Percentiles rank a stretch among this genome's conserved stretches.
Evolutionary conservation across 2,888 invertebrate genomes (phyloP).

Genomic region (Crossocerus cetratus): DNA sequence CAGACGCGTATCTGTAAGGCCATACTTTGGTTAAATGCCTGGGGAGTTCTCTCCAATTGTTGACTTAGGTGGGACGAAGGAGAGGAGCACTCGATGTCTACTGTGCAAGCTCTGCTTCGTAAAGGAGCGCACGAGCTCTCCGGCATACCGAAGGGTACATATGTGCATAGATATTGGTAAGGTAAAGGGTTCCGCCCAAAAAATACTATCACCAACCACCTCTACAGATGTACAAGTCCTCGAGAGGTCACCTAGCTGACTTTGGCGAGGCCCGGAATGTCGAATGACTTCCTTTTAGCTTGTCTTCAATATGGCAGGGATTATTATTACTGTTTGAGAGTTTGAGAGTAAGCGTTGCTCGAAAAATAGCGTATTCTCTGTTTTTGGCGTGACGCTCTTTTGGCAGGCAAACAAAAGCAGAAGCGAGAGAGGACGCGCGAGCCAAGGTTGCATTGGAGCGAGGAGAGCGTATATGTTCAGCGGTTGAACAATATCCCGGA

Average conservation of each 20-base stretch:
- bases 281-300: no score
- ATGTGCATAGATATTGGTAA: no score
- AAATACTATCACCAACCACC: conserved; percentile 32
- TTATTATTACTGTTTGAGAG: no score
- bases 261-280: no score
- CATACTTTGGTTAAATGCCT: conserved; percentile 52
- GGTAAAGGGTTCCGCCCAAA: conserved; percentile 2
- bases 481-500: conserved; percentile 12
- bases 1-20: conserved; percentile 44
- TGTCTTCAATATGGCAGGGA: no score
- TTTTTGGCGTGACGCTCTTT: background rate
- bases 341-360: no score
- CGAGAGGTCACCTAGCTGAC: background rate
- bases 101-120: conserved; percentile 52
- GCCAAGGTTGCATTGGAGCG: background rate
- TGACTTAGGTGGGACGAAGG: conserved; percentile 59
- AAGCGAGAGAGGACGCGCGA: background rate
- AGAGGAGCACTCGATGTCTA: conserved; percentile 57
- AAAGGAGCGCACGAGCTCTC: conserved; percentile 32
- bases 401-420: background rate
- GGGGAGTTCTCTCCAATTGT: conserved; percentile 36
- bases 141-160: conserved; percentile 3
- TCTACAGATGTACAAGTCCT: background rate
- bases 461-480: no score
- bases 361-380: background rate